Conservation (phyloP, 2,888 invertebrate genomes). For the Homarus gammarus region DNA sequence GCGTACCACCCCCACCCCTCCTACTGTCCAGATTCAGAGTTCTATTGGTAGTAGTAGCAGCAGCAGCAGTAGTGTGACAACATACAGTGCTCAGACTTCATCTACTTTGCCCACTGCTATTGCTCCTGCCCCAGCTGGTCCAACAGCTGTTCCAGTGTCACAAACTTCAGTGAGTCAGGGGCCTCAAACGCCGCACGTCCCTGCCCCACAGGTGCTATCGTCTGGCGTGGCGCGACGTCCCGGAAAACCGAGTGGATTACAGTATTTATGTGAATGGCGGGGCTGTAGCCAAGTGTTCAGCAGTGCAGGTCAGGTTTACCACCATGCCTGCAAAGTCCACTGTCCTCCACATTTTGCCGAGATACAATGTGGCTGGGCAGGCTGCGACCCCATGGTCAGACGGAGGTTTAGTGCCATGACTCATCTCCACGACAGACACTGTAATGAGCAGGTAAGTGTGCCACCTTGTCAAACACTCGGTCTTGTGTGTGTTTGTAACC, state of each 20-base stretch:
- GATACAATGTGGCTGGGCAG: constrained; percentile 93
- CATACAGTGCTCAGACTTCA: constrained; percentile 75
- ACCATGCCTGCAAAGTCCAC: constrained; percentile 92
- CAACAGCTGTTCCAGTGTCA: constrained; percentile 77
- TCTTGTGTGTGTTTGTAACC: no score
- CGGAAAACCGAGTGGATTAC: constrained; percentile 77
- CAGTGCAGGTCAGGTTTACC: constrained; percentile 84
- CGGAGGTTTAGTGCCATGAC: constrained; percentile 97
- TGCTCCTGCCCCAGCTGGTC: constrained; percentile 77
- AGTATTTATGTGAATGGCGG: constrained; percentile 92
- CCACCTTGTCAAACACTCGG: not conserved
- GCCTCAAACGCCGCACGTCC: constrained; percentile 69
- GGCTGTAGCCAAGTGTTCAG: constrained; percentile 85
- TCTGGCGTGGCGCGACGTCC: constrained; percentile 73
- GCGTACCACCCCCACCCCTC: constrained; percentile 46
- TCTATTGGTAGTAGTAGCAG: constrained; percentile 43
- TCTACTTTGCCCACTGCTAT: constrained; percentile 76
- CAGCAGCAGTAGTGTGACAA: constrained; percentile 50
- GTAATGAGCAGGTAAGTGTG: constrained; percentile 86
- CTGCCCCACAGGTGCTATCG: constrained; percentile 76
- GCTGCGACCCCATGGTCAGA: constrained; percentile 92
- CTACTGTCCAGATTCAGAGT: constrained; percentile 49
- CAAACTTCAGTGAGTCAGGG: constrained; percentile 76
- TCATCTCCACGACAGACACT: constrained; percentile 96
- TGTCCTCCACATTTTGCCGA: constrained; percentile 86